Base-by-base conservation (phyloP, 2,113 vertebrate genomes). In the Eptesicus fuscus region DNA sequence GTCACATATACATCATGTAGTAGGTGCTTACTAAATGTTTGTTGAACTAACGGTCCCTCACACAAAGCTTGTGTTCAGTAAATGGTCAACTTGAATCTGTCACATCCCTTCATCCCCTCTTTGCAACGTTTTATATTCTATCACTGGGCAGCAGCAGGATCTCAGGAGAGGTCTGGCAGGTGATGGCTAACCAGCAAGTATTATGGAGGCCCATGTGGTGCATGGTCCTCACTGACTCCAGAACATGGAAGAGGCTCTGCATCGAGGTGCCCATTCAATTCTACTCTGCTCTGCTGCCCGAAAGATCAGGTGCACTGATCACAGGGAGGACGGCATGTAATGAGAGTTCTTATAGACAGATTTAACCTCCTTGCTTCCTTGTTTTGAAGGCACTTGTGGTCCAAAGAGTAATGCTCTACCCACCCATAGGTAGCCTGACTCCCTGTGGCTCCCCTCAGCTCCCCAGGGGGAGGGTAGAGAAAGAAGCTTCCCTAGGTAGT, bases 121-220 rank as follows among this genome's bases (percentile, higher is more conserved):
- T 69, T 37, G 18, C 11, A 37, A 59, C 90, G 28, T 20, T 23
- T 71, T 71, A 28, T 84, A 70, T 86, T 0, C 0, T 8, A 5
- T 63, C 10, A 59, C 32, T 37, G 23, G 4, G 65, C 20, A 80
- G 83, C 76, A 69, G 61, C 0, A 23, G 74, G 88, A 40, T 90
- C 47, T 86, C 80, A 0, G 4, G 4, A 61, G 2, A 0, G 20
- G 44, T 77, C 51, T 30, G 1, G 8, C 7, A 4, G 0, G 61
- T 69, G 44, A 88, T 51, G 74, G 51, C 86, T 77, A 2, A 30
- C 22, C 22, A 93, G 67, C 56, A 90, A 83, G 49, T 78, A 51
- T 96, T 87, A 91, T 80, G 82, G 90, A 96, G 94, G 90, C 83
- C 56, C 93, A 44, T 78, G 87, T 88, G 90, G 80, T 61, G 14